Conservation (phyloP, 2,888 invertebrate genomes). For the Luperina testacea region DNA sequence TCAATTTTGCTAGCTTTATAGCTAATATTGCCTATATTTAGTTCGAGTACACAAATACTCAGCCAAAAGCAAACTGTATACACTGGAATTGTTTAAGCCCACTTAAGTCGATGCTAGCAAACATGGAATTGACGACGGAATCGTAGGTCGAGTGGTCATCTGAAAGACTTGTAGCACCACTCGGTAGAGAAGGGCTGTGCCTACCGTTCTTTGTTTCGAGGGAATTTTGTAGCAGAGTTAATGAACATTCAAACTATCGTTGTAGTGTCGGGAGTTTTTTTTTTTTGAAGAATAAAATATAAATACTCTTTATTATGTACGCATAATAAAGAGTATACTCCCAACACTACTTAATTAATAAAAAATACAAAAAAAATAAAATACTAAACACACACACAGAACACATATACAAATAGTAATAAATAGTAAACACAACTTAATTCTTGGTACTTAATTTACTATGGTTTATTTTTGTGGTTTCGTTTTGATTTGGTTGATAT, state of each 20-base stretch:
- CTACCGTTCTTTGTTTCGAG: conserved; percentile 24
- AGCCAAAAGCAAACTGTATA: conserved; percentile 6
- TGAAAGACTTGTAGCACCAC: conserved; percentile 51
- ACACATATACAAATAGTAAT: no score
- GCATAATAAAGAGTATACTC: no score
- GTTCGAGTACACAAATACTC: conserved; percentile 28
- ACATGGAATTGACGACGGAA: conserved; percentile 50
- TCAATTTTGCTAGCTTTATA: neutral
- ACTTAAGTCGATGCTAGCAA: conserved; percentile 48
- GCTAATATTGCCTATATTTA: conserved; percentile 6
- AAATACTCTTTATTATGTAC: neutral
- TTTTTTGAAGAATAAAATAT: neutral
- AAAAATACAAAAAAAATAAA: no score
- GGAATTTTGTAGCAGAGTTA: conserved; percentile 15
- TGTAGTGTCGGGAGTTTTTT: neutral
- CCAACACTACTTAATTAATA: no score
- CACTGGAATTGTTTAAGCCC: conserved; percentile 44
- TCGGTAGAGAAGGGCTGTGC: conserved; percentile 29
- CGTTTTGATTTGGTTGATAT: neutral
- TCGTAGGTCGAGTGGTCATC: conserved; percentile 58
- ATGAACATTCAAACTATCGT: conserved; percentile 39
- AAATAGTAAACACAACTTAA: neutral
- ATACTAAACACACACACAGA: no score
- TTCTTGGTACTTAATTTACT: neutral
- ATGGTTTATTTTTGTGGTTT: conserved; percentile 2